Conservation (phyloP, 2,888 invertebrate genomes). For the Spodoptera littoralis region DNA sequence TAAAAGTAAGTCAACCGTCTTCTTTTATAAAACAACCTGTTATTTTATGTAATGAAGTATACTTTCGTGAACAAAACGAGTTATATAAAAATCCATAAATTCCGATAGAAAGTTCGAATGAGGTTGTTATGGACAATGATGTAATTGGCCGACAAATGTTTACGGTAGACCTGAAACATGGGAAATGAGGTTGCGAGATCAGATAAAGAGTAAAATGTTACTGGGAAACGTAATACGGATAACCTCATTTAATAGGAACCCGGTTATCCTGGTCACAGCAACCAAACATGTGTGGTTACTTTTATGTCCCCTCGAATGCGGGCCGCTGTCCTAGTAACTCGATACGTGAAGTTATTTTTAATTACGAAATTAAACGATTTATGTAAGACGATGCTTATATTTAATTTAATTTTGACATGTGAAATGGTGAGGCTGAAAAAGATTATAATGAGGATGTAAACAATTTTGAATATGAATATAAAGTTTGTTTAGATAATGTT, state of each 20-base stretch:
- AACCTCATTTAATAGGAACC: conserved; percentile 74
- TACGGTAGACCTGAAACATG: conserved; percentile 27
- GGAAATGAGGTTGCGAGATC: conserved; percentile 73
- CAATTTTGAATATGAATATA: too few species aligned
- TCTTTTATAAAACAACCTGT: conserved; percentile 31
- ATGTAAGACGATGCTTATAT: conserved; percentile 42
- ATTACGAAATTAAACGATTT: conserved; percentile 33
- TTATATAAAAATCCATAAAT: conserved; percentile 55
- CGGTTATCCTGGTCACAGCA: conserved; percentile 72
- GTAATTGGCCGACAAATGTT: conserved; percentile 47
- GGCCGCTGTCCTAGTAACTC: conserved; percentile 36
- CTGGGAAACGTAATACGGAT: conserved; percentile 65
- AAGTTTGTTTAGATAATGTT: too few species aligned
- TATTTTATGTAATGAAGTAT: conserved; percentile 53
- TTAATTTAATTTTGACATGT: conserved; percentile 25
- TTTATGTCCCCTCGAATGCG: conserved; percentile 46
- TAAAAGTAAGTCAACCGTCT: conserved; percentile 33
- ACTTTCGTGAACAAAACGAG: conserved; percentile 46
- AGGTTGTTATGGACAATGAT: conserved; percentile 51
- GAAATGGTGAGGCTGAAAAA: background rate
- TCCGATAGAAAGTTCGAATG: conserved; percentile 54
- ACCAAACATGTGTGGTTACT: conserved; percentile 52
- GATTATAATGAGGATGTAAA: background rate
- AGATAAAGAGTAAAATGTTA: conserved; percentile 64
- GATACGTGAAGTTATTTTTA: conserved; percentile 46